Evolutionary conservation across 2,888 invertebrate species (phyloP).

Genomic region (Malachius bipustulatus): DNA sequence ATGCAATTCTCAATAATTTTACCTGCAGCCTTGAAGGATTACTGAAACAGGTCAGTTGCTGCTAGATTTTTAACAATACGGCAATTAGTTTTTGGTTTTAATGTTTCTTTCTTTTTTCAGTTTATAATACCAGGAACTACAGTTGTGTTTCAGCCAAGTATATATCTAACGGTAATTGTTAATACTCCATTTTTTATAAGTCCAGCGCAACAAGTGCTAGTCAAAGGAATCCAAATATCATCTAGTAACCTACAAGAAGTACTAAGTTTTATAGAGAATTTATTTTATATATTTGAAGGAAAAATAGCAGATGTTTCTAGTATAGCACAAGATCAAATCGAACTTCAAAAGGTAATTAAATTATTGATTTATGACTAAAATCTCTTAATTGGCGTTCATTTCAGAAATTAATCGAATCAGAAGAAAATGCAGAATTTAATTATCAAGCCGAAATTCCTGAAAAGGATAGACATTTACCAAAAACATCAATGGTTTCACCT

Average conservation of each 20-base stretch:
- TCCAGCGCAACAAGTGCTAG: slow-evolving; percentile 58
- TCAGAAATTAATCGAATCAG: not conserved
- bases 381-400: not conserved
- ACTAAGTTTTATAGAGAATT: slow-evolving; percentile 43
- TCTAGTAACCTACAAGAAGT: slow-evolving; percentile 46
- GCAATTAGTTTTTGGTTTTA: slow-evolving; percentile 1
- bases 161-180: slow-evolving; percentile 63
- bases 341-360: slow-evolving; percentile 36
- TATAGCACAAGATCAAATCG: slow-evolving; percentile 43
- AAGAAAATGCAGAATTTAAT: too few relatives aligned
- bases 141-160: slow-evolving; percentile 49
- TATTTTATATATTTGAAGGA: slow-evolving; percentile 48
- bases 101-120: slow-evolving; percentile 36
- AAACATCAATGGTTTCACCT: slow-evolving; percentile 48
- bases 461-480: slow-evolving; percentile 34
- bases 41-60: slow-evolving; percentile 40
- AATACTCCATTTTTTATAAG: slow-evolving; percentile 63
- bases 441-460: too few relatives aligned
- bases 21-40: slow-evolving; percentile 45
- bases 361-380: too few relatives aligned
- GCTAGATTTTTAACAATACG: too few relatives aligned
- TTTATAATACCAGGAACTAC: slow-evolving; percentile 56
- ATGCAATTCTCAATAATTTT: slow-evolving; percentile 46
- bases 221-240: slow-evolving; percentile 56
- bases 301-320: slow-evolving; percentile 45